Base-by-base conservation (phyloP, 2,888 invertebrate species). In the Resseliella maxima region DNA sequence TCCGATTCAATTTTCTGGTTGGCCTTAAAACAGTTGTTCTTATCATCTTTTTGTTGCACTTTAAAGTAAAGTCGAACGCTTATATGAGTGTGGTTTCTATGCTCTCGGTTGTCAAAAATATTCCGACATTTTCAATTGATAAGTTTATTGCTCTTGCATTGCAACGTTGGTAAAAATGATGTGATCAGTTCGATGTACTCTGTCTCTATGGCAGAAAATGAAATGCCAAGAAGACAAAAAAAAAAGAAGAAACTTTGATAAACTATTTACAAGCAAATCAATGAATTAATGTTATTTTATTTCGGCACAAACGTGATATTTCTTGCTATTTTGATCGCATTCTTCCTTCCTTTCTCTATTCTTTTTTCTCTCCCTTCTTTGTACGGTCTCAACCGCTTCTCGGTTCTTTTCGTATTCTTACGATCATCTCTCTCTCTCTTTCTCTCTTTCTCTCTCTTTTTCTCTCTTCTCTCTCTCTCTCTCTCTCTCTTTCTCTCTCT, bases 81-180 rank as follows among this genome's bases (percentile, higher is more conserved):
- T 50, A 50, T 2, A 50, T 8, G 72, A 24, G 31, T 72, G 35
- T 72, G 59, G 31, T n/a, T 59, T 59, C 24, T 72, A 31, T 72
- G 72, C 31, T n/a, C n/a, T 31, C 31, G 35, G 72, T 31, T 72
- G 72, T 72, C 72, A 72, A 72, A 72, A 59, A 83, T 38, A 24
- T 83, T 21, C 38, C 24, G 83, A 83, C 83, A 38, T 83, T 83
- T 38, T 21, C 36, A 83, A 38, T 83, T 83, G 83, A 83, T 83
- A 83, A 83, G 36, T 83, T 83, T 83, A 83, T 83, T 83, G 83
- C 38, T 83, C 38, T 50, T 36, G n/a, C n/a, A 72, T 83, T 38
- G 24, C 41, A 8, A 12, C 41, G 12, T 21, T 3, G 6, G 24
- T n/a, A 38, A 83, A 83, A 83, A 38, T 83, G 38, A 83, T 83